These are phyloP conservation scores for Raja brachyura DNA, from an alignment of 2,113 vertebrate genomes.

Conservation along the genomic window DNA sequence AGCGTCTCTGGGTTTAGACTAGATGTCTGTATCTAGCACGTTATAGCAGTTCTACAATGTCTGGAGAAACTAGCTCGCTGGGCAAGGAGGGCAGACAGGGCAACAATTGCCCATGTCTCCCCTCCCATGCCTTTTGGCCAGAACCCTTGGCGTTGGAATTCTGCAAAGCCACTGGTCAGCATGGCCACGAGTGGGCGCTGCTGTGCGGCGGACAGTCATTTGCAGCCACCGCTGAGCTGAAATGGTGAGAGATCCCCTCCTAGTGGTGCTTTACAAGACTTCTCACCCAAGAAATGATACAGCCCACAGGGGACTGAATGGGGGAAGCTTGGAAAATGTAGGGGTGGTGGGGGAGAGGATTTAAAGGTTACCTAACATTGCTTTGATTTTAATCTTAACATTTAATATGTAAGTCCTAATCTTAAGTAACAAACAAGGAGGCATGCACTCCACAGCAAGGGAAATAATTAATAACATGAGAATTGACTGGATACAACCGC, in stretches of 20 bases:
- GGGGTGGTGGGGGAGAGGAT: neutral
- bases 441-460: neutral
- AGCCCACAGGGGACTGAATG: neutral
- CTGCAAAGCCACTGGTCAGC: neutral
- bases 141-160: neutral
- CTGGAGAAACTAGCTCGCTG: no score
- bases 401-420: slow-evolving; percentile 20
- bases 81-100: no score
- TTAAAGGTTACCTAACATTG: neutral
- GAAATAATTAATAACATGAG: slow-evolving; percentile 20
- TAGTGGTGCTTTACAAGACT: neutral
- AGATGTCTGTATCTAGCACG: no score
- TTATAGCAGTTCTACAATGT: no score
- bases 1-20: no score
- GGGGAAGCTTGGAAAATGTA: neutral
- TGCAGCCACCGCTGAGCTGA: no score
- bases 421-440: slow-evolving; percentile 10
- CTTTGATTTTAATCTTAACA: neutral
- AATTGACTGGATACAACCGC: slow-evolving; percentile 2
- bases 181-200: neutral
- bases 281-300: neutral
- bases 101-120: no score
- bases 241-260: neutral
- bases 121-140: no score
- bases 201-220: neutral